Conservation (phyloP, 2,113 vertebrate genomes). For the Epinephelus lanceolatus region DNA sequence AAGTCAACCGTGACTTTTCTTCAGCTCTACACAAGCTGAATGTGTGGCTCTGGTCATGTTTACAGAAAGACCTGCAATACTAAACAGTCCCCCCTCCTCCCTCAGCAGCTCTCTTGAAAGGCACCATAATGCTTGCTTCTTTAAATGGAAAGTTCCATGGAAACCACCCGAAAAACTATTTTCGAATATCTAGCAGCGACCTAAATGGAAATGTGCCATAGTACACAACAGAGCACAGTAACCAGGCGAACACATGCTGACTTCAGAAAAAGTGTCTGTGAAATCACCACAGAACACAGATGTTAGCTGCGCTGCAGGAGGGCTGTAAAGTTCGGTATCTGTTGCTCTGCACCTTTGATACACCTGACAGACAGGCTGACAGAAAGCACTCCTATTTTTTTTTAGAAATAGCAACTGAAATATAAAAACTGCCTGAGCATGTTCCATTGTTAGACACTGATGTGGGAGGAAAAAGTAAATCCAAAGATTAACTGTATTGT, state of each 20-base stretch:
- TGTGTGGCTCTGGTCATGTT: constrained; percentile 51
- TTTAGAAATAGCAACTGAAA: neutral
- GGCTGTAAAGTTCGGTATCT: constrained; percentile 14
- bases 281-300: constrained; percentile 37
- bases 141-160: constrained; percentile 69
- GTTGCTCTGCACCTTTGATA: constrained; percentile 17
- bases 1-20: constrained; percentile 34
- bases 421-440: neutral
- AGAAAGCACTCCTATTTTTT: neutral
- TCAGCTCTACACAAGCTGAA: constrained; percentile 33
- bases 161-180: constrained; percentile 62
- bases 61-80: constrained; percentile 40
- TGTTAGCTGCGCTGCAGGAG: constrained; percentile 6
- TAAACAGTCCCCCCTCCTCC: constrained; percentile 43
- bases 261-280: constrained; percentile 47
- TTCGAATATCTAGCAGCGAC: constrained; percentile 38
- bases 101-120: constrained; percentile 40
- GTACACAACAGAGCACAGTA: constrained; percentile 42
- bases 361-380: constrained; percentile 17
- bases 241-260: constrained; percentile 51
- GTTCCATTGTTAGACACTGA: neutral
- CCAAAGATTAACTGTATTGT: neutral
- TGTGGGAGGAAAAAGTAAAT: neutral
- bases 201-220: constrained; percentile 53
- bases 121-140: constrained; percentile 45